Evolutionary conservation across 1,140 invertebrate genomes (phyloP), one percentile per base, ranked within the genome.

Genomic region (Heliconius hermathena): DNA sequence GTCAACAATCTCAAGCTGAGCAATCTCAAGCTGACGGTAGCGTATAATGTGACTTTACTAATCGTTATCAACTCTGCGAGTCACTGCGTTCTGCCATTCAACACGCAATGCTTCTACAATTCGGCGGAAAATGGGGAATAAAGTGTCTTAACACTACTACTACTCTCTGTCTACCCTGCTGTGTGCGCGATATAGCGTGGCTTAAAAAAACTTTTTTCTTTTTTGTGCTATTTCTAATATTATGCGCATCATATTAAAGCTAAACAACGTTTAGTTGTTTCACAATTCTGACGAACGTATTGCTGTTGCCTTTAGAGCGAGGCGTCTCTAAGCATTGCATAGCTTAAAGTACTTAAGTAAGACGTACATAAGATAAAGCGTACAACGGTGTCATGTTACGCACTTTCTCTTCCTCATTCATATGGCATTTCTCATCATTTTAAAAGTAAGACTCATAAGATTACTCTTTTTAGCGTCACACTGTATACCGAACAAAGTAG

Each of bases 391-490:
- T 85, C 82, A 73, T 71, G 57, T 85, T 85, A 83, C 84, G 70
- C 78, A 76, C 85, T 85, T 86, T 86, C 83, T 82, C 83, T 84
- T 86, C 85, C 84, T 83, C 73, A 73, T 86, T 86, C 77, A 71
- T 60, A 76, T 76, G 52, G 46, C 46, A 76, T 26, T 75, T 46
- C 60, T 74, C 41, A 75, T 60, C 72, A 2, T n/a, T 54, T 73
- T 16, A 77, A 46, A 29, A 5, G n/a, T 26, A 26, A 29, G 26
- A 26, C 9, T 26, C 60, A 26, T 66, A 18, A 18, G 49, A 20
- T 52, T 52, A 20, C 4, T 8, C 5, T 52, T 52, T 52, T 46
- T 13, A 46, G 3, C 13, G 41, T 13, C 33, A 36, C 1, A 0
- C 0, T 36, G 6, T 36, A 36, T 36, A 33, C 3, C 3, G 6